phyloP scores from a whole-genome alignment of 2,797 vertebrate genomes.

The Galago senegalensis region DNA sequence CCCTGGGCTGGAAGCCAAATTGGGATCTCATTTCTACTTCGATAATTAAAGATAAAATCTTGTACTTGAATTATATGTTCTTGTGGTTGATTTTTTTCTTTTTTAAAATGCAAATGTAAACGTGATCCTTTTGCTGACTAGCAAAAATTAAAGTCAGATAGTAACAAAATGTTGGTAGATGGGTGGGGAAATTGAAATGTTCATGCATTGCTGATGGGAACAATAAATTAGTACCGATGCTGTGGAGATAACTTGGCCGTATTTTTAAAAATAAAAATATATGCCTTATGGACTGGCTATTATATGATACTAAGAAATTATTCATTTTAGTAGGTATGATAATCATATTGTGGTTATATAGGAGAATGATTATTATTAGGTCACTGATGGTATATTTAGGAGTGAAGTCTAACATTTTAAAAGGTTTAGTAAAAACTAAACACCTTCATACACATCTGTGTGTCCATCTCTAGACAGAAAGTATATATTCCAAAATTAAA shows the following conservation, averaged over 20 bases:
- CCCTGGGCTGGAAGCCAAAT: not conserved
- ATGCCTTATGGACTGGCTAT: not conserved
- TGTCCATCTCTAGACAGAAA: not conserved
- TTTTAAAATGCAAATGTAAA: slow-evolving; percentile 50
- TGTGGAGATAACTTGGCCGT: not conserved
- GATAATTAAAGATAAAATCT: slow-evolving; percentile 64
- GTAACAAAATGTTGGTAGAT: slow-evolving; percentile 31
- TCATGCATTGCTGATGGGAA: slow-evolving; percentile 8
- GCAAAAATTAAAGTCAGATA: slow-evolving; percentile 61
- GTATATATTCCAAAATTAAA: not conserved
- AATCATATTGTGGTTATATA: not conserved
- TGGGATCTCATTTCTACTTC: slow-evolving; percentile 43
- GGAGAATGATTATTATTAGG: not conserved
- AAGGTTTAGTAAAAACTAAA: slow-evolving; percentile 4
- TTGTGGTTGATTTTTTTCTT: slow-evolving; percentile 1
- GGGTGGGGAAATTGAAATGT: not conserved
- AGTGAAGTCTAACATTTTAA: slow-evolving; percentile 42
- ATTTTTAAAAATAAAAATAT: slow-evolving; percentile 48
- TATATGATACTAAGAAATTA: not conserved
- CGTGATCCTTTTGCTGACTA: slow-evolving; percentile 35
- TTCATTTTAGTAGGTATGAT: slow-evolving; percentile 47
- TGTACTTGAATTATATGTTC: slow-evolving; percentile 36
- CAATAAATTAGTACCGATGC: slow-evolving; percentile 8
- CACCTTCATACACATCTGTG: not conserved
- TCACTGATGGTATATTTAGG: slow-evolving; percentile 11